Base-by-base conservation (phyloP, 2,797 vertebrate species). In the Ibycter americanus region DNA sequence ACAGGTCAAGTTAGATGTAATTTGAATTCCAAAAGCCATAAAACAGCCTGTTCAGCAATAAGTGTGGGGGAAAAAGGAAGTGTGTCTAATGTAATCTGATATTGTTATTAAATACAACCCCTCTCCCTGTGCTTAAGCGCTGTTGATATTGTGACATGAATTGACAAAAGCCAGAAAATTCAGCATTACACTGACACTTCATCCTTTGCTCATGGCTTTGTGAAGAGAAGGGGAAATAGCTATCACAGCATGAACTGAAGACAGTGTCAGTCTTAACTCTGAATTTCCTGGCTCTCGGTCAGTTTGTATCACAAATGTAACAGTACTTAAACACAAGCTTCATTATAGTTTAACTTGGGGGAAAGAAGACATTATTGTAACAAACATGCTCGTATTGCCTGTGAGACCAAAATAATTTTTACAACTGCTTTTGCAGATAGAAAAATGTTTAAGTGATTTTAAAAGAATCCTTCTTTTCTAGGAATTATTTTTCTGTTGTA, bases 1-100 rank as follows among this genome's bases (percentile, higher is more conserved):
- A 4, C 54, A 93, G 86, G 90, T 95, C 91, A 82, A 83, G 73
- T 72, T 92, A 89, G 73, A 94, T 90, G 76, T 29, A 88, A 93
- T 93, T 96, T 94, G 88, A 95, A 94, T 91, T 92, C 72, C 65
- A 92, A 96, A 83, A 87, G 72, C 88, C 95, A 91, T 94, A 97
- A 98, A 88, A 52, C 55, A 91, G 96, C 83, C 93, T 93, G 84
- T 86, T 98, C 95, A 98, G 97, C 96, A 97, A 66, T 92, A 96
- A 97, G 22, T 79, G 31, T 82, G 83, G 54, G 20, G 12, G 1
- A 15, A 96, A 92, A 92, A 77, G 54, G 93, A 83, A 87, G 52
- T 76, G 42, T 62, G 42, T 86, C 89, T 83, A 81, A 90, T 74
- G 86, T 93, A 98, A 98, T 94, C 89, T 90, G 91, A 96, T 97